Evolutionary conservation across 2,113 vertebrate genomes (phyloP).

Genomic region (Lagopus leucura): DNA sequence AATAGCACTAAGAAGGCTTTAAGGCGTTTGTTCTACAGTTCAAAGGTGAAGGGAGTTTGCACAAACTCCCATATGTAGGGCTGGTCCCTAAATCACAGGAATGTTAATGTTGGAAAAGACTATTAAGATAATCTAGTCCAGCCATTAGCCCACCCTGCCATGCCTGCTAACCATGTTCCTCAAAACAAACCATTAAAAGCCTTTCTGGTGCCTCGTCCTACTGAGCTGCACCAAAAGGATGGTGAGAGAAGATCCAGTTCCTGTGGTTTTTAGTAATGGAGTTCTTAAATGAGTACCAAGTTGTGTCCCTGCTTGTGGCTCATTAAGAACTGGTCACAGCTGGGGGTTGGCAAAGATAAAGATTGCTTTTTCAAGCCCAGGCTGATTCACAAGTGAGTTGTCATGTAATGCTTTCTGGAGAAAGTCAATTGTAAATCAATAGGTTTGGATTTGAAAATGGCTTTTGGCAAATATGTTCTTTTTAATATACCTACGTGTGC

Average conservation of each 20-base stretch:
- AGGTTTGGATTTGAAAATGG: constrained; percentile 25
- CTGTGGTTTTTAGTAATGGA: not conserved
- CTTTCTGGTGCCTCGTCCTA: not conserved
- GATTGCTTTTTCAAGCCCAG: not conserved
- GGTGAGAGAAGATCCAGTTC: not conserved
- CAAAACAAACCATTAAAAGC: not conserved
- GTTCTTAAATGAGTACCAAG: not conserved
- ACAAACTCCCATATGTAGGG: not conserved
- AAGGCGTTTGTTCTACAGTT: not conserved
- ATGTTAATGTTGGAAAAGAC: too few relatives aligned
- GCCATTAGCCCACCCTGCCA: too few relatives aligned
- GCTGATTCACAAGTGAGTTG: not conserved
- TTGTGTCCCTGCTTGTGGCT: not conserved
- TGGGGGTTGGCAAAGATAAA: not conserved
- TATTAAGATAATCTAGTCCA: too few relatives aligned
- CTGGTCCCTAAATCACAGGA: not conserved
- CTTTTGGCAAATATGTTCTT: not conserved
- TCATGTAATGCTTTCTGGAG: not conserved
- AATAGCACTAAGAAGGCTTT: not conserved
- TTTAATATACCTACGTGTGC: not conserved
- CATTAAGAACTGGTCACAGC: not conserved
- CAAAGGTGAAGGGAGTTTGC: not conserved
- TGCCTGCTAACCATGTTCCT: too few relatives aligned
- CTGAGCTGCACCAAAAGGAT: not conserved
- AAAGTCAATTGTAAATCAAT: not conserved